A percentile compares a stretch with the other conserved stretches of the same genome.
phyloP scores from a whole-genome alignment of 64 coral and sea anemone genomes.

The Pocillopora damicornis region DNA sequence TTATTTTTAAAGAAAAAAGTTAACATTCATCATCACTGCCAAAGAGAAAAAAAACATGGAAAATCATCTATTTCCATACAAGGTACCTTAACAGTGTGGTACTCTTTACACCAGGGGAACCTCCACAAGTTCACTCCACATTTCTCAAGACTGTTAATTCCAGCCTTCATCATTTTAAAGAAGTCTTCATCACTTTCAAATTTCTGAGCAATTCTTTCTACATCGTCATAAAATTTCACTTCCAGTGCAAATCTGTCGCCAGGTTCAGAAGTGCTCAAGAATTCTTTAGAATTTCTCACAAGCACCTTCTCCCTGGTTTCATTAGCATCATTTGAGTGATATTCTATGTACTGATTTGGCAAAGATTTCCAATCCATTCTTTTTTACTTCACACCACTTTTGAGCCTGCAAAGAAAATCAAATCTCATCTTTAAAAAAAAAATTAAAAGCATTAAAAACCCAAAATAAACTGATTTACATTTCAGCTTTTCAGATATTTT shows the following conservation, averaged over 20 bases:
- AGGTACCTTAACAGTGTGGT: slow-evolving; percentile 23
- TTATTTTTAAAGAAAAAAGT: too few relatives aligned
- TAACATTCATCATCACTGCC: too few relatives aligned
- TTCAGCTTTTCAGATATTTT: too few relatives aligned
- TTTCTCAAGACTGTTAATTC: slow-evolving; percentile 22
- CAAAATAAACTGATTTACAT: too few relatives aligned
- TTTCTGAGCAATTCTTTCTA: neutral
- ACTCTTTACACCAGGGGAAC: slow-evolving; percentile 31
- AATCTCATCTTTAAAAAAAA: too few relatives aligned
- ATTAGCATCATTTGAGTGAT: neutral
- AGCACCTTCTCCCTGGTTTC: neutral
- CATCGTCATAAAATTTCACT: neutral
- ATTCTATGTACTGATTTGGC: neutral
- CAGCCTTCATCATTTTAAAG: neutral
- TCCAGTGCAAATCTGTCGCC: neutral
- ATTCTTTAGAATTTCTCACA: neutral
- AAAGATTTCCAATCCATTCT: neutral
- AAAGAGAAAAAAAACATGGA: too few relatives aligned
- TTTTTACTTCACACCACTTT: neutral
- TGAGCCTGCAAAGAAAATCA: too few relatives aligned
- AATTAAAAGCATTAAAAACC: too few relatives aligned
- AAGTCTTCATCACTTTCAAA: neutral
- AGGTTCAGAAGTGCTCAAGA: neutral
- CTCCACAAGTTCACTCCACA: slow-evolving; percentile 20
- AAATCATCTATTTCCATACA: neutral